These are phyloP conservation scores for Nomia melanderi DNA, from an alignment of 1,140 invertebrate species.

Conservation along the genomic window DNA sequence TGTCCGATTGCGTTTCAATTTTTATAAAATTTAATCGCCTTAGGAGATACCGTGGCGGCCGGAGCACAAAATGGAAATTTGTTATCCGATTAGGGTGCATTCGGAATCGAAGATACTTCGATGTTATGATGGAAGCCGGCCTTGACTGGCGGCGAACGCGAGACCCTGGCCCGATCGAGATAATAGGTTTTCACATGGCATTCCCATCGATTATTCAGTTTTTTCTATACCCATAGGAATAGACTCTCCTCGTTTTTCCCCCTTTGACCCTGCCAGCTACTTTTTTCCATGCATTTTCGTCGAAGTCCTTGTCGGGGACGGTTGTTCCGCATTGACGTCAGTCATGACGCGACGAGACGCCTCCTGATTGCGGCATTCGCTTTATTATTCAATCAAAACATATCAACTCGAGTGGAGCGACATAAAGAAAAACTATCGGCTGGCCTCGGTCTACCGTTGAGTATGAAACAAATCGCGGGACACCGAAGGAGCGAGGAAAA, in stretches of 20 bases:
- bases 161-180: constrained; percentile 16
- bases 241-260: background rate
- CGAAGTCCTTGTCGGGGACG: background rate
- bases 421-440: background rate
- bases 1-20: background rate
- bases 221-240: constrained; percentile 11
- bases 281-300: constrained; percentile 19
- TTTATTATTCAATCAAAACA: constrained; percentile 32
- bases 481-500: too few relatives aligned
- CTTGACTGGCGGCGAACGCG: background rate
- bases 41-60: background rate
- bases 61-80: background rate
- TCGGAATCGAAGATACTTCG: background rate
- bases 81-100: background rate
- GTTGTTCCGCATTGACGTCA: constrained; percentile 29
- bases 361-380: background rate
- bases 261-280: background rate
- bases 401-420: background rate
- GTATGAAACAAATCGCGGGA: too few relatives aligned
- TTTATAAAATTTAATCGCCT: background rate
- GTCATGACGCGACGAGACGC: background rate
- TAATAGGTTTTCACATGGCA: constrained; percentile 22
- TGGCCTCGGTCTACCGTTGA: too few relatives aligned
- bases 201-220: constrained; percentile 14
- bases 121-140: background rate